phyloP scores from a whole-genome alignment of 2,888 invertebrate species.

The Leptinotarsa peninsularis region DNA sequence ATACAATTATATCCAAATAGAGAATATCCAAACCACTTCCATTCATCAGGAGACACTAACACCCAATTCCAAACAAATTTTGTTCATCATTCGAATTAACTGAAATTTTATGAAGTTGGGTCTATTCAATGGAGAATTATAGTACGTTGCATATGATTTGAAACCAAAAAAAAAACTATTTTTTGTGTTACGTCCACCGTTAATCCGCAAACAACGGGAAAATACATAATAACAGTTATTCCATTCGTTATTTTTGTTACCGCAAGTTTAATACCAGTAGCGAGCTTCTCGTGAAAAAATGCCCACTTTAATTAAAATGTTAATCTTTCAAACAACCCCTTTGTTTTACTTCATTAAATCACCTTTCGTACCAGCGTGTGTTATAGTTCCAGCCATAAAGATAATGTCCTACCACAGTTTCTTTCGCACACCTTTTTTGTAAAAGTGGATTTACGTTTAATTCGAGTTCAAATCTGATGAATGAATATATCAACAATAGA shows the following conservation, averaged over 20 bases:
- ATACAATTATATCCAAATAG: too few relatives aligned
- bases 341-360: slow-evolving; percentile 51
- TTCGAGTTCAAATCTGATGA: too few relatives aligned
- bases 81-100: too few relatives aligned
- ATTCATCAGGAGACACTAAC: too few relatives aligned
- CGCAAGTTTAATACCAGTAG: slow-evolving; percentile 36
- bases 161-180: not conserved
- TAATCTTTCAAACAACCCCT: slow-evolving; percentile 49
- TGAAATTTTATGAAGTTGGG: not conserved
- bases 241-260: slow-evolving; percentile 34
- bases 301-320: slow-evolving; percentile 52
- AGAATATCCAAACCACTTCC: too few relatives aligned
- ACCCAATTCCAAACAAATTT: too few relatives aligned
- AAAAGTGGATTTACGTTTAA: not conserved
- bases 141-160: not conserved
- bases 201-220: not conserved
- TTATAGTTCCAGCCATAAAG: slow-evolving; percentile 13
- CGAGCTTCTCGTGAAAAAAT: slow-evolving; percentile 36
- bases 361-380: slow-evolving; percentile 33
- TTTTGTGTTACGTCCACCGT: not conserved
- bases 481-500: too few relatives aligned
- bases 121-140: not conserved
- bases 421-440: slow-evolving; percentile 12
- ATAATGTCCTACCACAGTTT: slow-evolving; percentile 20
- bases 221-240: not conserved